Percentiles rank a stretch among this genome's conserved stretches.
Conservation (phyloP, 2,888 invertebrate species). For the Sialis fuliginosa region DNA sequence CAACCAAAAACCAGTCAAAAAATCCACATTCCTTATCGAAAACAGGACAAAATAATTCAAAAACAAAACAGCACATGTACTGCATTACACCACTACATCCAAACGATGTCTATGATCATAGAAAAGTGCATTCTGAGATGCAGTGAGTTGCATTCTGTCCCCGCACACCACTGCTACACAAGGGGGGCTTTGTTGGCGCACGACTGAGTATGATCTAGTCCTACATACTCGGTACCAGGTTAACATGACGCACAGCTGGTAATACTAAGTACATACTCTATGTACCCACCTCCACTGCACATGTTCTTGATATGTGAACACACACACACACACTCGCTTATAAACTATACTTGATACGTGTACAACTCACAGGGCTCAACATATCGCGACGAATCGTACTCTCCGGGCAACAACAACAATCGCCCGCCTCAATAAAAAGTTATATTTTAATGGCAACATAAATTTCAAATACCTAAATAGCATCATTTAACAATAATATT, state of each 20-base stretch:
- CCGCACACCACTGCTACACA: neutral
- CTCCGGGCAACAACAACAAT: too few relatives aligned
- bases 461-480: too few relatives aligned
- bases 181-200: neutral
- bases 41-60: too few relatives aligned
- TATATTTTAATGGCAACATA: too few relatives aligned
- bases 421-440: too few relatives aligned
- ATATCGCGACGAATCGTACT: too few relatives aligned
- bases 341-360: too few relatives aligned
- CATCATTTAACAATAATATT: too few relatives aligned
- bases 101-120: neutral
- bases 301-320: neutral
- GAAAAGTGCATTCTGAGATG: conserved; percentile 6
- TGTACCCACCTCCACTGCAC: neutral
- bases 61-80: conserved; percentile 1
- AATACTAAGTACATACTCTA: neutral
- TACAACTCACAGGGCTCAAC: too few relatives aligned
- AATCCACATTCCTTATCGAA: too few relatives aligned
- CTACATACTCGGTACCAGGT: conserved; percentile 24
- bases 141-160: neutral
- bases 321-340: neutral
- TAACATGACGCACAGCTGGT: conserved; percentile 13
- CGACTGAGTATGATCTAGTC: conserved; percentile 23
- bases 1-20: too few relatives aligned
- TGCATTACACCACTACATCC: conserved; percentile 6